These are phyloP conservation scores for Anthrax anthrax DNA, from an alignment of 2,888 invertebrate genomes.

Conservation along the genomic window DNA sequence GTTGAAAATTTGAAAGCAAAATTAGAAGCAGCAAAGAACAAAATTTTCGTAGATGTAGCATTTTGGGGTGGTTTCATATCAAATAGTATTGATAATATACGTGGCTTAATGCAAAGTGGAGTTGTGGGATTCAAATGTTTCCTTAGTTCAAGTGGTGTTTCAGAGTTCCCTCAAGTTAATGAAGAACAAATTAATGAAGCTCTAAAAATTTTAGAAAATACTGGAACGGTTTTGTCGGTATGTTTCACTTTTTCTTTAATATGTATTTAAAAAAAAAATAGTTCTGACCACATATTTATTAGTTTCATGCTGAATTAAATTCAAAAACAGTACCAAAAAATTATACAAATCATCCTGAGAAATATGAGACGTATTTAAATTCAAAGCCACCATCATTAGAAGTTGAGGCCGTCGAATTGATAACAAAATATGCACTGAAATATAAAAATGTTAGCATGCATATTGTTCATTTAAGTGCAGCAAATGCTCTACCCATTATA, in stretches of 20 bases:
- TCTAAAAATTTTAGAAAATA: constrained; percentile 40
- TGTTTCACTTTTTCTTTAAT: too few species aligned
- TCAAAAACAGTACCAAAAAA: constrained; percentile 21
- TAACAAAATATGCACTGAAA: constrained; percentile 39
- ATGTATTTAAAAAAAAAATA: too few species aligned
- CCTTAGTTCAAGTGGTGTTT: constrained; percentile 48
- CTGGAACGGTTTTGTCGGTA: constrained; percentile 46
- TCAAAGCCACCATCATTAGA: constrained; percentile 49
- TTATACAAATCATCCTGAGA: constrained; percentile 35
- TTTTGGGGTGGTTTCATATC: constrained; percentile 57
- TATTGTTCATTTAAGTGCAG: constrained; percentile 48
- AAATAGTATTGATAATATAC: constrained; percentile 46
- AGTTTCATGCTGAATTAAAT: constrained; percentile 55
- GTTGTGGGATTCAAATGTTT: constrained; percentile 58
- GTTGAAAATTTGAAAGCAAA: constrained; percentile 43
- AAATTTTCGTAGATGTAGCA: constrained; percentile 46
- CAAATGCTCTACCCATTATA: constrained; percentile 40
- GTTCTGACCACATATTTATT: too few species aligned
- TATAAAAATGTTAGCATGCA: constrained; percentile 48
- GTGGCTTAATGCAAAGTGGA: constrained; percentile 41
- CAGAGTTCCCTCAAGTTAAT: constrained; percentile 47
- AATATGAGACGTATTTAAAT: constrained; percentile 44
- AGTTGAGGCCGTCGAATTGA: constrained; percentile 41
- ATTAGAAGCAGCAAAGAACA: constrained; percentile 38
- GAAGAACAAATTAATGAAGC: constrained; percentile 40